Percentiles rank a stretch among this genome's conserved stretches.
These are phyloP conservation scores for Conger conger DNA, from an alignment of 2,113 vertebrate genomes.

Conservation along the genomic window DNA sequence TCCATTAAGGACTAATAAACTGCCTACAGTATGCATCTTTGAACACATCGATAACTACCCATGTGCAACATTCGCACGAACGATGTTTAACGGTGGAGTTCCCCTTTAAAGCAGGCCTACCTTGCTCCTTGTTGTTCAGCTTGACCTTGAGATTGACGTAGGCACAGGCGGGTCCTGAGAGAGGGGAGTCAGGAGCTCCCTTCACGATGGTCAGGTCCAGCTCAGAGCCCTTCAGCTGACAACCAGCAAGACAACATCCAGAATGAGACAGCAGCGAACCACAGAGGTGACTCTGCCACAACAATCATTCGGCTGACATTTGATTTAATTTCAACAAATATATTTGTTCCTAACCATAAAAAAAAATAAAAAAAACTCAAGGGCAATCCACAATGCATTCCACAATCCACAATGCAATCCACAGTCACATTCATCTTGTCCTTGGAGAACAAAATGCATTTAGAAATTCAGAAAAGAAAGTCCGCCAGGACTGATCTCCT, in stretches of 20 bases:
- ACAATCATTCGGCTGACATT: too few species aligned
- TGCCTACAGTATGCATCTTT: too few species aligned
- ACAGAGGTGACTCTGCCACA: not conserved
- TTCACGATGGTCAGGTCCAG: conserved; percentile 85
- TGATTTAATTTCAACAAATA: too few species aligned
- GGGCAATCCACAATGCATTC: too few species aligned
- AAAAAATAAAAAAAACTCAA: too few species aligned
- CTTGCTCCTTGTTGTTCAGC: conserved; percentile 78
- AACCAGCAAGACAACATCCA: not conserved
- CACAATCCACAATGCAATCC: too few species aligned
- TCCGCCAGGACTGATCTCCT: too few species aligned
- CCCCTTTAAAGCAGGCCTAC: conserved; percentile 59
- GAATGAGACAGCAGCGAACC: not conserved
- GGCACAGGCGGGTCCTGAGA: conserved; percentile 78
- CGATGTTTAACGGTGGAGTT: not conserved
- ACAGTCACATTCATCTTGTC: too few species aligned
- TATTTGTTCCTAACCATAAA: too few species aligned
- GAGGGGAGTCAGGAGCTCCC: conserved; percentile 59
- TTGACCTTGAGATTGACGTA: conserved; percentile 84
- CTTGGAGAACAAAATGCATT: too few species aligned
- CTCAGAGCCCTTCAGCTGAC: conserved; percentile 88
- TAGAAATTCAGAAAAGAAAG: not conserved
- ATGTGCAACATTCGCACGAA: not conserved
- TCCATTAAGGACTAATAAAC: too few species aligned
- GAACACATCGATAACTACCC: too few species aligned